Conservation (phyloP, 2,888 invertebrate species). For the Ectemnius continuus region DNA sequence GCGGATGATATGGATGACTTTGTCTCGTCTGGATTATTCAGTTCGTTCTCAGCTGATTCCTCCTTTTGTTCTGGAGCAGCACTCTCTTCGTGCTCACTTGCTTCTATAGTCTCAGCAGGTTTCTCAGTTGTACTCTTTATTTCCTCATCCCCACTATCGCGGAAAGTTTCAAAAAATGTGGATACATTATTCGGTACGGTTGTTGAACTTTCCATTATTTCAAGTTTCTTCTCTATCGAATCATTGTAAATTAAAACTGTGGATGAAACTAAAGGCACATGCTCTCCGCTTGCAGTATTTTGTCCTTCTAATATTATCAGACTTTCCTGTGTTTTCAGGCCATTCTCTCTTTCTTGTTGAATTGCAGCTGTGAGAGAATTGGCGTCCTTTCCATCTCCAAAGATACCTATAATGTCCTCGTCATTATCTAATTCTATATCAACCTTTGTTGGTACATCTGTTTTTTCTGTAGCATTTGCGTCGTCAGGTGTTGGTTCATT, state of each 20-base stretch:
- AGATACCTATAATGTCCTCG: neutral
- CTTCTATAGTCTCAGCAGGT: neutral
- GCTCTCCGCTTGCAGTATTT: neutral
- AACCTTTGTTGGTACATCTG: neutral
- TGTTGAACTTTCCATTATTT: neutral
- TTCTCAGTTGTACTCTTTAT: neutral
- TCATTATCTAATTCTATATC: neutral
- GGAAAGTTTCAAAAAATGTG: neutral
- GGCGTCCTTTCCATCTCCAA: neutral
- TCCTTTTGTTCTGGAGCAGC: neutral
- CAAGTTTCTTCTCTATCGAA: constrained; percentile 7
- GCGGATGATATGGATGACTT: neutral
- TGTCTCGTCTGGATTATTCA: neutral
- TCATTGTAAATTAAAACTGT: neutral
- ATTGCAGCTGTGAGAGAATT: neutral
- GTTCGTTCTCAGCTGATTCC: neutral
- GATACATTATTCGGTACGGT: neutral
- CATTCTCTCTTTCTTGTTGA: neutral
- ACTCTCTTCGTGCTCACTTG: no score
- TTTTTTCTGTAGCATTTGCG: neutral
- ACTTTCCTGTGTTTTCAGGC: neutral
- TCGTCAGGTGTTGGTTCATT: no score
- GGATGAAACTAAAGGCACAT: neutral
- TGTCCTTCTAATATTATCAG: neutral
- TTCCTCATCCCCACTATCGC: neutral